These are phyloP conservation scores for Columba janthina DNA, from an alignment of 2,113 vertebrate species.

Conservation along the genomic window DNA sequence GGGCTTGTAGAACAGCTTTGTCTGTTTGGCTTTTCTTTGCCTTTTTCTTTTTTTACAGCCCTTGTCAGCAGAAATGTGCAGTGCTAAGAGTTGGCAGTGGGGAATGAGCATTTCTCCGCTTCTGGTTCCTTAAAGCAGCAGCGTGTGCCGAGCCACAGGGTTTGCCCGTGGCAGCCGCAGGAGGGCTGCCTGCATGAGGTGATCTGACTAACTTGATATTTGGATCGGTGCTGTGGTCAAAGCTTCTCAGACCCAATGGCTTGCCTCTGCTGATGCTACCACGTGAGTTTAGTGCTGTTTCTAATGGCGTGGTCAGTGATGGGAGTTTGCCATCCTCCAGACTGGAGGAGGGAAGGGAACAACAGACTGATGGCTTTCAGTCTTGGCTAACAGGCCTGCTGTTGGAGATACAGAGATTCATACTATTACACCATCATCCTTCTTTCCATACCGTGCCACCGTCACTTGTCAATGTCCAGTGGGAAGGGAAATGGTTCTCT, in stretches of 20 bases:
- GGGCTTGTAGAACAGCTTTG: not conserved
- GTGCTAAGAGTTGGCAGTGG: not conserved
- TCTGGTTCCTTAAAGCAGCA: not conserved
- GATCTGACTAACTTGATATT: not conserved
- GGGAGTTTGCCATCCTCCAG: not conserved
- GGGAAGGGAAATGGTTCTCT: not conserved
- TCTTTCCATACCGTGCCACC: not conserved
- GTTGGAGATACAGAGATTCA: not conserved
- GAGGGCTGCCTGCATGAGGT: not conserved
- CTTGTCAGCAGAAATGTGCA: not conserved
- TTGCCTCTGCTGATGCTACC: not conserved
- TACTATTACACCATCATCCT: not conserved
- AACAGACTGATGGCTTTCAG: not conserved
- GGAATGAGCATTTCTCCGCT: not conserved
- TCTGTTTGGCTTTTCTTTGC: not conserved
- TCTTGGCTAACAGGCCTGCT: not conserved
- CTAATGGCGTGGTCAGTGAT: accelerated
- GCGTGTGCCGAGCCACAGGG: not conserved
- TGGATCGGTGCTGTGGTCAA: not conserved
- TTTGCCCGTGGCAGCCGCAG: not conserved
- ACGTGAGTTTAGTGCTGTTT: not conserved
- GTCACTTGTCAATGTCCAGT: not conserved
- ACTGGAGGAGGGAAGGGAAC: not conserved
- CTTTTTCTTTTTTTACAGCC: not conserved
- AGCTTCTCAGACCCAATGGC: not conserved